phyloP scores from a whole-genome alignment of 1,140 invertebrate species.

The Pararge aegeria region DNA sequence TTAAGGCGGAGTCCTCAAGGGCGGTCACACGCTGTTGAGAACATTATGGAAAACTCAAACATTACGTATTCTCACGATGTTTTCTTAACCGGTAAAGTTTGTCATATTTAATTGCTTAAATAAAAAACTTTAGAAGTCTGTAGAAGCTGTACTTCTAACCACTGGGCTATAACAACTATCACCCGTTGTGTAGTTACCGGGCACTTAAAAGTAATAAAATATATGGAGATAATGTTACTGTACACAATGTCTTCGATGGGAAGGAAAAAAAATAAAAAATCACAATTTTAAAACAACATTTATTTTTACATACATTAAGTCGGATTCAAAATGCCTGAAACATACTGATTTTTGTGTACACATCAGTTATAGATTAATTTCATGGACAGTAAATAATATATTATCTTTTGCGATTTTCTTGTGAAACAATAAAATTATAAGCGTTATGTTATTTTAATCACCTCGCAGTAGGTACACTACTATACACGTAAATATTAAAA shows the following conservation, averaged over 20 bases:
- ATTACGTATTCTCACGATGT: too few species aligned
- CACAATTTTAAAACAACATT: conserved; percentile 78
- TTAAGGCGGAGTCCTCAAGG: too few species aligned
- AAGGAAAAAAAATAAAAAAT: conserved; percentile 51
- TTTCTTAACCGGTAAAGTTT: too few species aligned
- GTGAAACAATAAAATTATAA: conserved; percentile 66
- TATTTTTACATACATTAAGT: conserved; percentile 80
- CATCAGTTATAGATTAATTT: conserved; percentile 71
- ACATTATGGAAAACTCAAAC: too few species aligned
- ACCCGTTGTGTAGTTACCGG: too few species aligned
- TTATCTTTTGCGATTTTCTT: conserved; percentile 54
- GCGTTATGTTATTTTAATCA: conserved; percentile 58
- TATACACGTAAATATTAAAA: conserved; percentile 77
- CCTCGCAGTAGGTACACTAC: conserved; percentile 72
- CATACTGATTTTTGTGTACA: conserved; percentile 77
- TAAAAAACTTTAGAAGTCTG: too few species aligned
- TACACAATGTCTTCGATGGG: background rate
- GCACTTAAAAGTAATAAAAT: too few species aligned
- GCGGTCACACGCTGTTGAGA: too few species aligned
- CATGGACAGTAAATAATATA: conserved; percentile 72
- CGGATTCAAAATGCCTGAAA: conserved; percentile 78
- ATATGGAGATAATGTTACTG: background rate
- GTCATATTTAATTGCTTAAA: too few species aligned
- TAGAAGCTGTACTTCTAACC: too few species aligned
- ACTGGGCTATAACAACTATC: too few species aligned